Percentiles rank a stretch among this genome's conserved stretches.
phyloP scores from a whole-genome alignment of 2,797 vertebrate species.

The Otus scops region DNA sequence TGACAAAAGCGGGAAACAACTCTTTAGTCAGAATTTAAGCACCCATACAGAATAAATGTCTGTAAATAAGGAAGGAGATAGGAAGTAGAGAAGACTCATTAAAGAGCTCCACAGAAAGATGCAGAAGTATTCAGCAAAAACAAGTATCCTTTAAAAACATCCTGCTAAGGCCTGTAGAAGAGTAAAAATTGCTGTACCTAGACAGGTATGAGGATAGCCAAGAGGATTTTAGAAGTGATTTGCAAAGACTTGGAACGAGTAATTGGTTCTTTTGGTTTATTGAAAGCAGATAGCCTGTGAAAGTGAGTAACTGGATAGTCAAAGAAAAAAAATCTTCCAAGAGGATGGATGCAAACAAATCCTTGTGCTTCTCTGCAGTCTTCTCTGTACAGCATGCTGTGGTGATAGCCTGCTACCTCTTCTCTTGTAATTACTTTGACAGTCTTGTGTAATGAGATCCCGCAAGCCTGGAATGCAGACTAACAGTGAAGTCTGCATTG shows the following conservation, averaged over 20 bases:
- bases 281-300: neutral
- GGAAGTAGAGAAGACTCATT: neutral
- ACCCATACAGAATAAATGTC: neutral
- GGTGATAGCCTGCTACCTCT: neutral
- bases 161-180: neutral
- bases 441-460: neutral
- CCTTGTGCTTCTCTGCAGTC: neutral
- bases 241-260: neutral
- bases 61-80: neutral
- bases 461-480: neutral
- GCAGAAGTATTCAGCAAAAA: neutral
- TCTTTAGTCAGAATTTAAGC: neutral
- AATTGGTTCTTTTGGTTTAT: fast-evolving
- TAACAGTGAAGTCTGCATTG: neutral
- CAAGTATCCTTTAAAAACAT: neutral
- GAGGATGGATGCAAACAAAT: neutral
- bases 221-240: neutral
- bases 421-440: neutral
- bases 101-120: neutral
- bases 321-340: neutral
- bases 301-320: neutral
- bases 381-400: neutral
- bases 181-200: neutral
- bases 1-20: neutral
- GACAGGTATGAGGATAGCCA: neutral